Percentiles rank a stretch among this genome's conserved stretches.
These are phyloP conservation scores for Eupithecia subfuscata DNA, from an alignment of 2,888 invertebrate genomes.

Conservation along the genomic window DNA sequence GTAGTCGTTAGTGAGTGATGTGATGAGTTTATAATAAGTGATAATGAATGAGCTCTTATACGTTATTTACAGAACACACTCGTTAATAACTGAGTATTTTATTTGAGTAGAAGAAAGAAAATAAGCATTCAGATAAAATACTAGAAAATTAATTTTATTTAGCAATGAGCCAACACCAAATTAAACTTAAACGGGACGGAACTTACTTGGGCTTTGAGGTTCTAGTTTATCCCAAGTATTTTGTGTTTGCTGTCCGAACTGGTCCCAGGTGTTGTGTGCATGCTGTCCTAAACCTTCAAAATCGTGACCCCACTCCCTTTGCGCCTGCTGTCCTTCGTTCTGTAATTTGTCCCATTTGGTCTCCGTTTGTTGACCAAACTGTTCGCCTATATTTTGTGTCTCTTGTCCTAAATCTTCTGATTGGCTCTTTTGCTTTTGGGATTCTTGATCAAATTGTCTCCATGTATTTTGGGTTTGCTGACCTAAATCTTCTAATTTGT, in stretches of 20 bases:
- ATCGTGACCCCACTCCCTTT: constrained; percentile 38
- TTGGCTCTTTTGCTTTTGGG: constrained; percentile 48
- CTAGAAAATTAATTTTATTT: constrained; percentile 22
- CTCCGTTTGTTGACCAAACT: constrained; percentile 44
- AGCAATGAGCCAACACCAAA: constrained; percentile 26
- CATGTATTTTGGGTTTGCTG: constrained; percentile 53
- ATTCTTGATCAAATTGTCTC: constrained; percentile 50
- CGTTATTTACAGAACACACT: constrained; percentile 2
- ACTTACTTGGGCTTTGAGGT: constrained; percentile 51
- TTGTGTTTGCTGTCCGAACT: constrained; percentile 45
- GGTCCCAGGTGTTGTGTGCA: constrained; percentile 50
- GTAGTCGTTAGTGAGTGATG: constrained; percentile 1
- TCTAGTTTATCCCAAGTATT: constrained; percentile 49
- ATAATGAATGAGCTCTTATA: neutral
- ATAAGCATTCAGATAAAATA: constrained; percentile 10
- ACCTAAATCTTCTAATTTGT: constrained; percentile 50
- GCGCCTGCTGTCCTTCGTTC: constrained; percentile 50
- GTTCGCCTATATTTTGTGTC: constrained; percentile 49
- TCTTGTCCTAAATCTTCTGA: constrained; percentile 54
- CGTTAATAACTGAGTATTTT: neutral
- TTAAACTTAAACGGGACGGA: constrained; percentile 20
- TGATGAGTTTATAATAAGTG: neutral
- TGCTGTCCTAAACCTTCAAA: constrained; percentile 56
- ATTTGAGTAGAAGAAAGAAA: neutral
- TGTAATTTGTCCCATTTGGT: neutral